Evolutionary conservation across 1,140 invertebrate species (phyloP), one percentile per base, ranked within the genome.

Genomic region (Notospermus geniculatus): DNA sequence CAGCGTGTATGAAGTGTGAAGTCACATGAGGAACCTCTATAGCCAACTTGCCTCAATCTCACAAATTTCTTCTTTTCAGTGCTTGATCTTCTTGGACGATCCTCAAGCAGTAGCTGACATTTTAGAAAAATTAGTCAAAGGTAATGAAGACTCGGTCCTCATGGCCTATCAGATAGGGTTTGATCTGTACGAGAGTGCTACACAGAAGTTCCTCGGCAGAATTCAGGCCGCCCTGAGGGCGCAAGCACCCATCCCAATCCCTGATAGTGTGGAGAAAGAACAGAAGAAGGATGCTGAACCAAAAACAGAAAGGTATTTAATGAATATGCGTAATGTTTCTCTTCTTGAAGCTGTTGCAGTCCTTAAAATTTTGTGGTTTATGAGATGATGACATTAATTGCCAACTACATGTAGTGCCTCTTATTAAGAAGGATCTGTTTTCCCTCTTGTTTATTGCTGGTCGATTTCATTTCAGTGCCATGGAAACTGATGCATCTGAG

Each of bases 151-250:
- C 46, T 85, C 80, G 67, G 82, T 84, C 32, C 74, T 98, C 4
- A 98, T 98, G 93, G 95, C 93, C 0, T 98, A 97, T 82, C 97
- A 99, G 84, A 98, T 99, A 72, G 95, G 90, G 0, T 99, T 99
- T 84, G 97, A 99, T 86, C 85, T 99, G 64, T 99, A 99, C 75
- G 97, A 99, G 82, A 97, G 93, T 63, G 97, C 96, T 0, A 98
- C 95, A 0, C 97, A 99, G 83, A 94, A 98, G 76, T 98, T 98
- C 76, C 83, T 99, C 19, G 89, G 88, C 28, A 86, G 91, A 70
- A 92, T 99, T 11, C 77, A 76, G 56, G 65, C 72, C 45, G 69
- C 76, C 0, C 71, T 81, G 1, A 64, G 75, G 41, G 71, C 68
- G 11, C 68, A 71, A 11, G 74, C 75, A 22, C 77, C 77, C 5